Conservation (phyloP, 1,140 invertebrate species). For the Bombus affinis region DNA sequence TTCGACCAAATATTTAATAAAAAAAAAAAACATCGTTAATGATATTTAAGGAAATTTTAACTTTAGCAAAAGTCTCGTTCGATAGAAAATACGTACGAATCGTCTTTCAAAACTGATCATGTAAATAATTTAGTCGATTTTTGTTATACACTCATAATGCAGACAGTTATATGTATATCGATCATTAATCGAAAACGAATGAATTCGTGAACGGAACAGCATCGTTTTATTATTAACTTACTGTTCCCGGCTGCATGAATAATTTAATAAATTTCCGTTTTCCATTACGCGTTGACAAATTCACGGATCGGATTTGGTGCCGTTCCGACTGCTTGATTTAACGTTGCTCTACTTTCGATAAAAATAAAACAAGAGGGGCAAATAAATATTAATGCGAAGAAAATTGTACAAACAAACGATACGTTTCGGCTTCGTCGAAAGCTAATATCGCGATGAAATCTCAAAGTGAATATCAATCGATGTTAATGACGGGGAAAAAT, state of each 20-base stretch:
- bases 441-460: too few species aligned
- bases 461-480: too few species aligned
- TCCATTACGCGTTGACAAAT: slow-evolving; percentile 4
- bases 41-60: too few species aligned
- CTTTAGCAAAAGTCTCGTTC: too few species aligned
- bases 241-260: neutral
- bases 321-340: neutral
- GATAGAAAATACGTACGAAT: neutral
- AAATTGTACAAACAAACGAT: neutral
- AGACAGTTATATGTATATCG: neutral
- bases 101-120: neutral
- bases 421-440: neutral
- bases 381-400: neutral
- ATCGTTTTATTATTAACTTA: neutral
- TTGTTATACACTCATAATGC: neutral
- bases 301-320: neutral
- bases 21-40: too few species aligned
- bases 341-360: neutral
- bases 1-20: too few species aligned
- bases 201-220: neutral
- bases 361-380: neutral
- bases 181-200: neutral
- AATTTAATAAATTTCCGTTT: slow-evolving; percentile 10
- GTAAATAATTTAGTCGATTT: neutral
- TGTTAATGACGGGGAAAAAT: neutral